Evolutionary conservation across 2,797 vertebrate genomes (phyloP).

Genomic region (Tragelaphus eurycerus): DNA sequence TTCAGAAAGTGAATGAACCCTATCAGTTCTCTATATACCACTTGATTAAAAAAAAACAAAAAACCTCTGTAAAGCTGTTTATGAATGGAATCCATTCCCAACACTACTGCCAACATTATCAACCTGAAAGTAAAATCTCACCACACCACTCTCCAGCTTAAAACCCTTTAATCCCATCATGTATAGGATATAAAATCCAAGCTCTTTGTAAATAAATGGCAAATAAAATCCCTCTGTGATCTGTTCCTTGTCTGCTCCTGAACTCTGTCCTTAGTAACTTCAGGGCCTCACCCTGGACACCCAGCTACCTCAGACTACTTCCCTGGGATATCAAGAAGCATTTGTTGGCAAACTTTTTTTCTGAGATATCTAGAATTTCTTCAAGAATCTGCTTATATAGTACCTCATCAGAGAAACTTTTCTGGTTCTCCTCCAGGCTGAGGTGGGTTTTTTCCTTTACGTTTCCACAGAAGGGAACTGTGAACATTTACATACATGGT

Average conservation of each 20-base stretch:
- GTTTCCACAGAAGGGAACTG: not conserved
- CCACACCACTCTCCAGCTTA: not conserved
- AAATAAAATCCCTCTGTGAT: conserved; percentile 17
- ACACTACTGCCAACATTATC: not conserved
- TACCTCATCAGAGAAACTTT: not conserved
- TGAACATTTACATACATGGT: not conserved
- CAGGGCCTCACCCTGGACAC: not conserved
- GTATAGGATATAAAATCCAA: conserved; percentile 7
- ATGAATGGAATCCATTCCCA: not conserved
- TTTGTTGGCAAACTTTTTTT: not conserved
- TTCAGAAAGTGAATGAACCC: conserved; percentile 9
- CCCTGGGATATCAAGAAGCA: not conserved
- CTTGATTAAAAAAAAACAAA: not conserved
- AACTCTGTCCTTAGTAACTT: not conserved
- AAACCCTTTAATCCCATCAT: not conserved
- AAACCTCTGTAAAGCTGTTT: not conserved
- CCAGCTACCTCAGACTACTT: not conserved
- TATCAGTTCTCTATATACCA: not conserved
- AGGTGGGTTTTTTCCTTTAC: not conserved
- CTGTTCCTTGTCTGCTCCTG: not conserved
- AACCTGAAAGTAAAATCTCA: not conserved
- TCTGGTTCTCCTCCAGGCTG: not conserved
- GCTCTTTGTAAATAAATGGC: not conserved
- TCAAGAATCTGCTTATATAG: not conserved
- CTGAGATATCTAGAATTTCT: not conserved